Base-by-base conservation (phyloP, 2,888 invertebrate species). In the Euplagia quadripunctaria region DNA sequence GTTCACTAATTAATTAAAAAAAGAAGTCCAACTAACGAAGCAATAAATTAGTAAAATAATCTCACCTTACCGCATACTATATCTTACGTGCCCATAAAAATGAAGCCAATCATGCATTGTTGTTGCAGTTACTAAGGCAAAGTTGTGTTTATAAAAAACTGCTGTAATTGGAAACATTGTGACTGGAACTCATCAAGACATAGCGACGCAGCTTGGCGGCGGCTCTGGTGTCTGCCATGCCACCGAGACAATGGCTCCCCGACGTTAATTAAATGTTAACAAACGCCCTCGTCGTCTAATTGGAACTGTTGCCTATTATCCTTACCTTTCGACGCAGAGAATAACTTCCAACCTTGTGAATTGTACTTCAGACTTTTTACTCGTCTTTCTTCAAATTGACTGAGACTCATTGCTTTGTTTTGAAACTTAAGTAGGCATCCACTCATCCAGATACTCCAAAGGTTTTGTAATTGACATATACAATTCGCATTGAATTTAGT, bases 261-360 rank as follows among this genome's bases (percentile, higher is more conserved):
- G 92, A 93, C 94, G 94, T 94, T 96, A 96, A 95, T 96, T 95
- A 96, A 96, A 95, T 96, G 95, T 94, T 96, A 95, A 96, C 95
- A 96, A 96, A 96, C 95, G 94, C 95, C 94, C 95, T 95, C 92
- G 93, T 92, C 94, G 94, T 91, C 94, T 96, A 96, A 96, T 96
- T 96, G 95, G 95, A 94, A 94, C 94, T 94, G 95, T 94, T 94
- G 94, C 94, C 95, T 95, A 93, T 95, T 96, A 95, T 94, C 94
- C 95, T 94, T 94, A 92, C 94, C 93, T 94, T 93, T 91, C 91
- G 90, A 91, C 92, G 89, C 88, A 85, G 86, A 94, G 94, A 93
- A 92, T 92, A 92, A 92, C 92, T 93, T 90, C 90, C 90, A 91
- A 91, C 90, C 92, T 91, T 83, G 87, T 93, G 92, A 89, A 89